A percentile compares a stretch with the other conserved stretches of the same genome.
phyloP scores from a whole-genome alignment of 1,140 invertebrate species.

The Pseudomyrmex cubaensis region DNA sequence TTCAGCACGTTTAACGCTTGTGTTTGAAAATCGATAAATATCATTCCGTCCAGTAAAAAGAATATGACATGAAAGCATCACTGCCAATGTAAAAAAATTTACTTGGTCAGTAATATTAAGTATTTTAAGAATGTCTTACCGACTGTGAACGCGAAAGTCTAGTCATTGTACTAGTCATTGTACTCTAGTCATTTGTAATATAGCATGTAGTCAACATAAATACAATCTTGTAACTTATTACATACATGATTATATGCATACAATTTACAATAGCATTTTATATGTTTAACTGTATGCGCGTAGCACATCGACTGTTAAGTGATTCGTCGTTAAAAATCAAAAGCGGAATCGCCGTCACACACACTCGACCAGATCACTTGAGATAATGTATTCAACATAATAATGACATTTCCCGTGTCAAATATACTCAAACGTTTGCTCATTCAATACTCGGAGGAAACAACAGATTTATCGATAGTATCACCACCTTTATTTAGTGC shows the following conservation, averaged over 20 bases:
- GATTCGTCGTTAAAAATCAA: not conserved
- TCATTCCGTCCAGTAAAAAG: not conserved
- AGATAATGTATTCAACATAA: constrained; percentile 50
- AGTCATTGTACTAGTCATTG: constrained; percentile 37
- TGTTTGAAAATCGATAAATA: not conserved
- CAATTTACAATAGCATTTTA: constrained; percentile 1
- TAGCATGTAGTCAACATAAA: not conserved
- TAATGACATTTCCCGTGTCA: constrained; percentile 33
- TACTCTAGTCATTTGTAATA: constrained; percentile 5
- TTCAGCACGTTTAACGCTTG: constrained; percentile 36
- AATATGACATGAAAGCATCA: not conserved
- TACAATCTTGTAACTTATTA: constrained; percentile 30
- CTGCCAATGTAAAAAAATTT: not conserved
- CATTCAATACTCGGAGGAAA: constrained; percentile 28
- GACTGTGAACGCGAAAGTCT: not conserved
- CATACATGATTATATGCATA: constrained; percentile 18
- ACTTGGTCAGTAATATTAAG: not conserved
- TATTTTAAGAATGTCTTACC: not conserved
- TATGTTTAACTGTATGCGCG: not conserved
- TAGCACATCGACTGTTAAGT: not conserved
- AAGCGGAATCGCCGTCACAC: not conserved
- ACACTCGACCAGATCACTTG: not conserved
- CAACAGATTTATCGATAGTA: constrained; percentile 66
- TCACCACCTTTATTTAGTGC: constrained; percentile 77
- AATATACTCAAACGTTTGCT: constrained; percentile 30